Percentiles rank a stretch among this genome's conserved stretches.
These are phyloP conservation scores for Drosophila insularis DNA, from an alignment of 1,140 invertebrate genomes.

Conservation along the genomic window DNA sequence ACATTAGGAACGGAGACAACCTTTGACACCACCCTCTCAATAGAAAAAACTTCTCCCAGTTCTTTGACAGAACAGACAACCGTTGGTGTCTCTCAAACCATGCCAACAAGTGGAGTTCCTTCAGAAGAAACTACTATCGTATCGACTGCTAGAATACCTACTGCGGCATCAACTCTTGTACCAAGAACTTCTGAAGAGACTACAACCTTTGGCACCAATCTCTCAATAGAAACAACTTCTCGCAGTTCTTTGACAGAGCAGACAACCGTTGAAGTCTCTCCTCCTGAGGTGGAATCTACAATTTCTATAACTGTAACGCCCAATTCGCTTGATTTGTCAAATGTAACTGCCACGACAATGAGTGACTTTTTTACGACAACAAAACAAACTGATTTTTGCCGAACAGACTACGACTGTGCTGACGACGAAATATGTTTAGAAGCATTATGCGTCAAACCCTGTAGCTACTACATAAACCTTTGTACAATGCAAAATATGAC, in stretches of 20 bases:
- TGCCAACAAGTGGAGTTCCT: not conserved
- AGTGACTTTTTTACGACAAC: constrained; percentile 21
- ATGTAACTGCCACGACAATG: constrained; percentile 13
- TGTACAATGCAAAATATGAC: constrained; percentile 52
- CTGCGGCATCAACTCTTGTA: not conserved
- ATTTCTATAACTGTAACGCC: not conserved
- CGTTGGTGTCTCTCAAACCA: no score
- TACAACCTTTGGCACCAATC: not conserved
- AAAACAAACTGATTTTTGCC: constrained; percentile 39
- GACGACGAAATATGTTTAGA: constrained; percentile 84
- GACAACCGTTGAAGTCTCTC: not conserved
- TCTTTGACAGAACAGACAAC: not conserved
- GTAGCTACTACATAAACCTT: constrained; percentile 82
- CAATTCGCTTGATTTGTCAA: constrained; percentile 32
- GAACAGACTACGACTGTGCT: constrained; percentile 83
- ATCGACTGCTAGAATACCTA: not conserved
- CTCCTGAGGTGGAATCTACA: no score
- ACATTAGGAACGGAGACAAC: not conserved
- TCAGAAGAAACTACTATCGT: not conserved
- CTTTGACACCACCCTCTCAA: not conserved
- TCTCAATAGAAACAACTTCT: not conserved
- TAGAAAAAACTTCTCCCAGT: not conserved
- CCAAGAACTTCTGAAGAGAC: not conserved
- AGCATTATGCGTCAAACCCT: constrained; percentile 84
- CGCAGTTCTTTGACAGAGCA: not conserved